These are phyloP conservation scores for Archivesica marissinica DNA, from an alignment of 1,140 invertebrate genomes.

Conservation along the genomic window DNA sequence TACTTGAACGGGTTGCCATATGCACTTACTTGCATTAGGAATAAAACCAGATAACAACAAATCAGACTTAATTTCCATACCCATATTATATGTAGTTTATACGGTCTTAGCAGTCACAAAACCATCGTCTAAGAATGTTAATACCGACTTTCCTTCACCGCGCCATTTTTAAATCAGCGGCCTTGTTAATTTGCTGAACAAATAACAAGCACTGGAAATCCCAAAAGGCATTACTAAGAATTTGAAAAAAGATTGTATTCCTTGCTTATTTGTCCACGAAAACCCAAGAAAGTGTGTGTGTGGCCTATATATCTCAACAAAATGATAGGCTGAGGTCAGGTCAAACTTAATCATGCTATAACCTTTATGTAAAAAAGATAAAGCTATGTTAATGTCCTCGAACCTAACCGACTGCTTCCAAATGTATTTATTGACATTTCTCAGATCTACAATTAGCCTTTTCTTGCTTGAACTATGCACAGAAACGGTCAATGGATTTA, in stretches of 20 bases:
- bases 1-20: slow-evolving; percentile 40
- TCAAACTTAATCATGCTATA: slow-evolving; percentile 28
- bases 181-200: slow-evolving; percentile 36
- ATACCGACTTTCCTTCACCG: background rate
- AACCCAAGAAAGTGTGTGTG: slow-evolving; percentile 30
- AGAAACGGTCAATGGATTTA: background rate
- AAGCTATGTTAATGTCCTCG: background rate
- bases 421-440: slow-evolving; percentile 8
- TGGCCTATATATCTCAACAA: slow-evolving; percentile 28
- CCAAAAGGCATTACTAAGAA: slow-evolving; percentile 44
- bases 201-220: slow-evolving; percentile 30
- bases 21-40: slow-evolving; percentile 55
- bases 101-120: background rate
- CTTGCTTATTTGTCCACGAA: slow-evolving; percentile 18
- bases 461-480: background rate
- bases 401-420: slow-evolving; percentile 30
- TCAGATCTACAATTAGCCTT: slow-evolving; percentile 1
- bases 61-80: slow-evolving; percentile 20
- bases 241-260: background rate
- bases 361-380: background rate
- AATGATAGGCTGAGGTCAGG: slow-evolving; percentile 43
- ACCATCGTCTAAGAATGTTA: slow-evolving; percentile 37
- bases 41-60: slow-evolving; percentile 58
- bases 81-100: background rate
- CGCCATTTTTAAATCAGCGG: slow-evolving; percentile 42